Evolutionary conservation across 2,797 vertebrate species (phyloP).

Genomic region (Coregonus suidteri): DNA sequence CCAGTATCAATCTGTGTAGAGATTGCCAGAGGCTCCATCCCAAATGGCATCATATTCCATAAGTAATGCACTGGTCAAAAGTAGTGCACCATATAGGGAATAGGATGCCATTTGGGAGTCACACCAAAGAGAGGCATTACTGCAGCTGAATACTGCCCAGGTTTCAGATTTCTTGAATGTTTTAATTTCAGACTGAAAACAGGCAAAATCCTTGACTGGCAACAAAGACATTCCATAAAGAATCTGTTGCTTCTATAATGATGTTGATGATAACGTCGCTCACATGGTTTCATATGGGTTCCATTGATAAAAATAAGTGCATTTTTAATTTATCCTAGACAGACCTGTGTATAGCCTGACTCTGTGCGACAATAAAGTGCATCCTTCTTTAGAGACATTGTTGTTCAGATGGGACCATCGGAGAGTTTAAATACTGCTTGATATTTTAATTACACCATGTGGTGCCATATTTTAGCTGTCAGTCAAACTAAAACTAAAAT

Average conservation of each 20-base stretch:
- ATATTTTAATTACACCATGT: too few relatives aligned
- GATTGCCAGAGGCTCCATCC: background rate
- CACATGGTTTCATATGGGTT: background rate
- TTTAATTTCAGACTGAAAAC: background rate
- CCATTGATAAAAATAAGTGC: conserved; percentile 2
- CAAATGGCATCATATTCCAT: background rate
- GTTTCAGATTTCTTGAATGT: background rate
- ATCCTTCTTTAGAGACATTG: conserved; percentile 5
- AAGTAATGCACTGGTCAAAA: background rate
- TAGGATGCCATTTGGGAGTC: background rate
- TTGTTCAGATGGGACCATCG: conserved; percentile 50
- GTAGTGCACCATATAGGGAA: background rate
- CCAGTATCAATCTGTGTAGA: background rate
- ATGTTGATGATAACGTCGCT: background rate
- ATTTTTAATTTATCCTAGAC: background rate
- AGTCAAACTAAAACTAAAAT: too few relatives aligned
- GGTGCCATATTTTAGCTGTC: too few relatives aligned
- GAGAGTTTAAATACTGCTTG: background rate
- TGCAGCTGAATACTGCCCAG: background rate
- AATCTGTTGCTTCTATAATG: background rate
- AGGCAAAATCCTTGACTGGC: background rate
- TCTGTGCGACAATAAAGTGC: background rate
- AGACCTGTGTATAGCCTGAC: background rate
- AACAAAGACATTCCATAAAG: conserved; percentile 4
- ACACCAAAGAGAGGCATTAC: background rate